phyloP scores from a whole-genome alignment of 2,888 invertebrate genomes.

The Scaptomyza parva region DNA sequence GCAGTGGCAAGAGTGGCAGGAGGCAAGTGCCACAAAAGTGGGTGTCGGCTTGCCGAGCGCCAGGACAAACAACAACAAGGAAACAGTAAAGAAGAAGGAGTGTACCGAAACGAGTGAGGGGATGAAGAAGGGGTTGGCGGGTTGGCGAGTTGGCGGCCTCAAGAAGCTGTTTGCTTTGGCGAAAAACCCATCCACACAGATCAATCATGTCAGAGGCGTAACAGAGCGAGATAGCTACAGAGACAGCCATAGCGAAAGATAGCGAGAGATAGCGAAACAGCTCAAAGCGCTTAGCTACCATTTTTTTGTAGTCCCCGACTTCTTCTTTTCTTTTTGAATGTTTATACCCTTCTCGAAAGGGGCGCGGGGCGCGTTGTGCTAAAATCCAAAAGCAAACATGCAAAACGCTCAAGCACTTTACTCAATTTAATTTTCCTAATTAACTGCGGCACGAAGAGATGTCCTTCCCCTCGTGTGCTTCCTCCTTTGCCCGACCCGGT shows the following conservation, averaged over 20 bases:
- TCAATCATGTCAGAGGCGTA: conserved; percentile 48
- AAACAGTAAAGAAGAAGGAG: neutral
- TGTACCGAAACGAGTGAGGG: neutral
- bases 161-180: conserved; percentile 24
- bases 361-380: neutral
- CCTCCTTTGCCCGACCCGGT: conserved; percentile 10
- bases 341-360: neutral
- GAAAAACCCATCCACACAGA: conserved; percentile 32
- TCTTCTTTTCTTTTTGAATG: conserved; percentile 40
- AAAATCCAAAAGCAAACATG: conserved; percentile 55
- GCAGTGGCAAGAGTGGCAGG: conserved; percentile 5
- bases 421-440: conserved; percentile 82
- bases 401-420: conserved; percentile 77
- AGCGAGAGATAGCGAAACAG: conserved; percentile 33
- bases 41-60: conserved; percentile 43
- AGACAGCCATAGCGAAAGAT: conserved; percentile 10
- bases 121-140: neutral
- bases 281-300: conserved; percentile 35
- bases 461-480: conserved; percentile 18
- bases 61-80: conserved; percentile 8
- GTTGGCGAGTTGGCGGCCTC: conserved; percentile 12
- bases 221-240: conserved; percentile 38
- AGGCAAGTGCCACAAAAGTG: conserved; percentile 25
- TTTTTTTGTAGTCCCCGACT: no score
- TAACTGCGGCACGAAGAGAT: conserved; percentile 64